Percentiles rank a stretch among this genome's conserved stretches.
These are phyloP conservation scores for Drosophila ogumai DNA, from an alignment of 1,140 invertebrate genomes.

Conservation along the genomic window DNA sequence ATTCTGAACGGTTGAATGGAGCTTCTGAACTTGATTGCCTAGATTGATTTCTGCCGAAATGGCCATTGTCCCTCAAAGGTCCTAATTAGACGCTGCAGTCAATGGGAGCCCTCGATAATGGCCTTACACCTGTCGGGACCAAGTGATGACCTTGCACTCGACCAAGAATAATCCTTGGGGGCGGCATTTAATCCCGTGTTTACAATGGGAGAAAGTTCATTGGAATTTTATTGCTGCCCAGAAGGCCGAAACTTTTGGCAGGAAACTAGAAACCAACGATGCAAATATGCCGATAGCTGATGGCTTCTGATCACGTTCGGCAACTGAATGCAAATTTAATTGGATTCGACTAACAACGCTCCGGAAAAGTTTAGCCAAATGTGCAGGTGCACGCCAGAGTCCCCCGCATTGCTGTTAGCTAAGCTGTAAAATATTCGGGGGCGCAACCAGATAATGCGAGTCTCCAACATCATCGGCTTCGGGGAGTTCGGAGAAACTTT, in stretches of 20 bases:
- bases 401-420: not conserved
- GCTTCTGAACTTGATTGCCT: slow-evolving; percentile 1
- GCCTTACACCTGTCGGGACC: slow-evolving; percentile 4
- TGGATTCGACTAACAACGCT: slow-evolving; percentile 51
- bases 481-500: slow-evolving; percentile 4
- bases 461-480: slow-evolving; percentile 3
- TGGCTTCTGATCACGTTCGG: slow-evolving; percentile 41
- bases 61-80: not conserved
- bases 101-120: slow-evolving; percentile 20
- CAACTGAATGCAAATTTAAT: slow-evolving; percentile 67
- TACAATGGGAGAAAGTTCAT: slow-evolving; percentile 22
- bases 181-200: slow-evolving; percentile 18
- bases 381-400: slow-evolving; percentile 2
- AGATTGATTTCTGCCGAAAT: slow-evolving; percentile 11
- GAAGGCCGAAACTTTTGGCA: slow-evolving; percentile 29
- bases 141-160: not conserved
- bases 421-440: slow-evolving; percentile 16
- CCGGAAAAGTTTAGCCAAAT: slow-evolving; percentile 33
- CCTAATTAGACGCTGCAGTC: slow-evolving; percentile 26
- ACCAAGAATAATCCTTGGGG: not conserved
- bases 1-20: not conserved
- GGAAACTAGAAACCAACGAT: slow-evolving; percentile 22
- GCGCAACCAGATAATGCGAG: slow-evolving; percentile 12
- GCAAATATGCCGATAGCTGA: slow-evolving; percentile 39
- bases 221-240: slow-evolving; percentile 23